Evolutionary conservation across 2,888 invertebrate species (phyloP).

Genomic region (Stenodera caucasica): DNA sequence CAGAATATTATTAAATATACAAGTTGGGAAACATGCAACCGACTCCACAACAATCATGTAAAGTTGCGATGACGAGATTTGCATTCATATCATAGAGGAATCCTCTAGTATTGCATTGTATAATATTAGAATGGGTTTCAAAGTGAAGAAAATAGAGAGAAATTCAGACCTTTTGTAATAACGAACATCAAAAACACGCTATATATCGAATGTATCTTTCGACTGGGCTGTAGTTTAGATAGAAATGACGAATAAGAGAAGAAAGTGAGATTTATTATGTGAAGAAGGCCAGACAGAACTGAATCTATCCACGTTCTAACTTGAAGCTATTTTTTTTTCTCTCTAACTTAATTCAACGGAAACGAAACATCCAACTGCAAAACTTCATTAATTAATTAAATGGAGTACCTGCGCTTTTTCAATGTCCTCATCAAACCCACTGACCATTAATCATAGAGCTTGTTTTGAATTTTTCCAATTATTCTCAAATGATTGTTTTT

Average conservation of each 20-base stretch:
- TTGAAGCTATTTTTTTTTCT: background rate
- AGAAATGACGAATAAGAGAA: no score
- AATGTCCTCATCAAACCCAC: background rate
- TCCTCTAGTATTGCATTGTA: background rate
- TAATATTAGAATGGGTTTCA: background rate
- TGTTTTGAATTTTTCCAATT: no score
- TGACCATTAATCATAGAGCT: background rate
- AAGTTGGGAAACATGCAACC: background rate
- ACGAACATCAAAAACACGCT: no score
- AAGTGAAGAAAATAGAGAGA: background rate
- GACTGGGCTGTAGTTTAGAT: no score
- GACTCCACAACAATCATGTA: background rate
- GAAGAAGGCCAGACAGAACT: background rate
- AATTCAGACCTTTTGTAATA: background rate
- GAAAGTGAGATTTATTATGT: slow-evolving; percentile 3
- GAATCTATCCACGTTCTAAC: slow-evolving; percentile 6
- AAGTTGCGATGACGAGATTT: background rate
- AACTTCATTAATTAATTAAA: slow-evolving; percentile 11
- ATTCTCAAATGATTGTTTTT: no score
- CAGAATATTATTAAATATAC: background rate
- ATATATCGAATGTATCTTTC: no score
- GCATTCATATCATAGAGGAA: background rate
- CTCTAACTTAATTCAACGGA: slow-evolving; percentile 1
- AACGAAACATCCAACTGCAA: background rate
- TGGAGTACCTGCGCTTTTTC: background rate